Percentiles rank a stretch among this genome's conserved stretches.
These are phyloP conservation scores for Neomicropteryx cornuta DNA, from an alignment of 1,140 invertebrate genomes.

Conservation along the genomic window DNA sequence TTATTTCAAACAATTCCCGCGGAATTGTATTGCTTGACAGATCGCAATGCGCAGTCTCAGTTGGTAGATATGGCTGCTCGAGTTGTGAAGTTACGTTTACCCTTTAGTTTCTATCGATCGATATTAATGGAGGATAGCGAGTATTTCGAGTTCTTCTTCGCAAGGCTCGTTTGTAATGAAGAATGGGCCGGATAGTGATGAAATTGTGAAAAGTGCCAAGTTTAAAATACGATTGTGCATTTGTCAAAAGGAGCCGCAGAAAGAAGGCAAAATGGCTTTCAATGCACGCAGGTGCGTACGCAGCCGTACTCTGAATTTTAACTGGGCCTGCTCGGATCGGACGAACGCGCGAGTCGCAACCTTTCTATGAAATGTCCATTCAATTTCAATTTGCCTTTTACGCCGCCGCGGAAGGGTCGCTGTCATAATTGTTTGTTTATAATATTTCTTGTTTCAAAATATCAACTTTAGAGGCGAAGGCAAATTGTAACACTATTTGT, in stretches of 20 bases:
- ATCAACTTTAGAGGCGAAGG: too few species aligned
- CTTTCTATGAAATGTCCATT: conserved; percentile 40
- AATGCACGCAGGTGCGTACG: conserved; percentile 83
- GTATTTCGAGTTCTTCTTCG: conserved; percentile 35
- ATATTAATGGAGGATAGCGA: conserved; percentile 40
- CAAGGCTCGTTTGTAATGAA: conserved; percentile 30
- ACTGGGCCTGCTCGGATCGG: conserved; percentile 69
- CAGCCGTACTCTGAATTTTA: conserved; percentile 72
- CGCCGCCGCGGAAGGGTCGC: conserved; percentile 39
- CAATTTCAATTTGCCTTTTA: conserved; percentile 40
- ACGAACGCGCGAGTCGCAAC: conserved; percentile 22
- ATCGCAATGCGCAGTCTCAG: conserved; percentile 36
- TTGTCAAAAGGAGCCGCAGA: conserved; percentile 28
- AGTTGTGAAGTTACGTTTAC: conserved; percentile 34
- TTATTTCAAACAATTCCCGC: too few species aligned
- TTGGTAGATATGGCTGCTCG: conserved; percentile 39
- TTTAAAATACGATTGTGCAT: too few species aligned
- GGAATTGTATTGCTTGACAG: too few species aligned
- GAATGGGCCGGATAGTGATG: conserved; percentile 29
- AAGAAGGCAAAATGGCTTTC: conserved; percentile 38
- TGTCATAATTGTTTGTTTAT: too few species aligned
- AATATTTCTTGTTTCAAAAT: too few species aligned
- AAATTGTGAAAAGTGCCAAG: conserved; percentile 33
- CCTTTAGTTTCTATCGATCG: conserved; percentile 38
- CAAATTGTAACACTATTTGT: too few species aligned